Percentiles rank a stretch among this genome's conserved stretches.
phyloP scores from a whole-genome alignment of 2,888 invertebrate species.

The Eutolmus rufibarbis region DNA sequence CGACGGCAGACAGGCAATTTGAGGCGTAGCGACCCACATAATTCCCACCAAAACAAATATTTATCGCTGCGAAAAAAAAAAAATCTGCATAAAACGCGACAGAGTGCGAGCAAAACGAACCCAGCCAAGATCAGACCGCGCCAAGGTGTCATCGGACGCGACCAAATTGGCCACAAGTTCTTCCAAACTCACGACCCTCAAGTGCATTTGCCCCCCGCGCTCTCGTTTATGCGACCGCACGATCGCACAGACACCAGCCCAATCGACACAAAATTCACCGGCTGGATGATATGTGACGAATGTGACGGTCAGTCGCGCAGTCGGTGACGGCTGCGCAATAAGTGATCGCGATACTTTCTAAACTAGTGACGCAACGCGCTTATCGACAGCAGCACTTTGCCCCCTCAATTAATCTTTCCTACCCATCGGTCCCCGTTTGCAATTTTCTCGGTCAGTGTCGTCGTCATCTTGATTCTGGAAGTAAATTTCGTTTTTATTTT shows the following conservation, averaged over 20 bases:
- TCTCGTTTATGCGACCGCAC: no score
- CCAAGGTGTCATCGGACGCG: not conserved
- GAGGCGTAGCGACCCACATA: not conserved
- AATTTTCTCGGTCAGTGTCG: not conserved
- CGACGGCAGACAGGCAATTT: not conserved
- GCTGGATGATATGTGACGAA: not conserved
- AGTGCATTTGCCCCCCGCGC: not conserved
- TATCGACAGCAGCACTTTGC: not conserved
- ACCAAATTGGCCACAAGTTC: not conserved
- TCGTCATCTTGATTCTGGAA: not conserved
- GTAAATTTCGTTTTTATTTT: not conserved
- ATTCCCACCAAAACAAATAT: not conserved
- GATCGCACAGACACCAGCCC: not conserved
- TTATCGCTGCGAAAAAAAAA: not conserved
- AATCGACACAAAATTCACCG: not conserved
- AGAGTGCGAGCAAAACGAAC: not conserved
- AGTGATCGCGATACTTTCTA: not conserved
- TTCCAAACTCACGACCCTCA: not conserved
- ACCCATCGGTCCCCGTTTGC: not conserved
- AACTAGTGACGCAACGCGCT: not conserved
- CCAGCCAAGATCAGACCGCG: not conserved
- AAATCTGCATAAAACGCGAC: not conserved
- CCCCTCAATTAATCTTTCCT: not conserved
- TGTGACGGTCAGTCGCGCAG: not conserved
- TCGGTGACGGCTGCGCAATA: not conserved